A percentile compares a stretch with the other conserved stretches of the same genome.
Conservation (phyloP, 2,888 invertebrate species). For the Sminthurinus aureus region DNA sequence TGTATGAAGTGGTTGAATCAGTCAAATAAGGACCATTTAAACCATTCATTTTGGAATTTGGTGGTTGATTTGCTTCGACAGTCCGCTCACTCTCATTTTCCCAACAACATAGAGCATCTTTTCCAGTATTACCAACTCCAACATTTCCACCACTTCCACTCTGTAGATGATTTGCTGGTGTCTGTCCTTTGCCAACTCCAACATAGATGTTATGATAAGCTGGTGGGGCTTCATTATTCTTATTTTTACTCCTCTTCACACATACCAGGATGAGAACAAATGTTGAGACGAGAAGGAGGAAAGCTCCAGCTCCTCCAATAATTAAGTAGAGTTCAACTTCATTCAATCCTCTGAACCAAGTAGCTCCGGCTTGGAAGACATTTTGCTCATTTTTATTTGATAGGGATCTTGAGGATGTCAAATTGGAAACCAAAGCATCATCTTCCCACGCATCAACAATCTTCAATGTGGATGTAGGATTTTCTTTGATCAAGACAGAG, state of each 20-base stretch:
- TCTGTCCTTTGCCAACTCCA: slow-evolving; percentile 46
- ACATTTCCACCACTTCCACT: slow-evolving; percentile 42
- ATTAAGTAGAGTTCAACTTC: slow-evolving; percentile 59
- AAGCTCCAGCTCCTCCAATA: slow-evolving; percentile 58
- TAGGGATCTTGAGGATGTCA: slow-evolving; percentile 57
- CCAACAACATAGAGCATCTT: slow-evolving; percentile 57
- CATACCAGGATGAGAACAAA: slow-evolving; percentile 58
- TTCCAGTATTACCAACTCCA: slow-evolving; percentile 23
- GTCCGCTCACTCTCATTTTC: slow-evolving; percentile 54
- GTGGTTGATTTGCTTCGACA: slow-evolving; percentile 34
- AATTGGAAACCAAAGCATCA: slow-evolving; percentile 57
- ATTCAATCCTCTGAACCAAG: slow-evolving; percentile 58
- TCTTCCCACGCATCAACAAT: slow-evolving; percentile 59
- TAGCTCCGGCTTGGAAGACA: slow-evolving; percentile 59
- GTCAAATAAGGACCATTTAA: slow-evolving; percentile 51
- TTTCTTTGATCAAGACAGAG: slow-evolving; percentile 60
- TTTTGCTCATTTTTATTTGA: slow-evolving; percentile 51
- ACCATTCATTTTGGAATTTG: slow-evolving; percentile 48
- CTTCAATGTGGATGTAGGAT: slow-evolving; percentile 60
- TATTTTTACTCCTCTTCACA: slow-evolving; percentile 54
- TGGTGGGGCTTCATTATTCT: slow-evolving; percentile 55
- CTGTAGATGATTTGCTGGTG: slow-evolving; percentile 53
- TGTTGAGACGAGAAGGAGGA: slow-evolving; percentile 58
- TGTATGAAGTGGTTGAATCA: slow-evolving; percentile 53
- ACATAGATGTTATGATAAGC: slow-evolving; percentile 59